Evolutionary conservation across 2,113 vertebrate species (phyloP).

Genomic region (Microcebus murinus): DNA sequence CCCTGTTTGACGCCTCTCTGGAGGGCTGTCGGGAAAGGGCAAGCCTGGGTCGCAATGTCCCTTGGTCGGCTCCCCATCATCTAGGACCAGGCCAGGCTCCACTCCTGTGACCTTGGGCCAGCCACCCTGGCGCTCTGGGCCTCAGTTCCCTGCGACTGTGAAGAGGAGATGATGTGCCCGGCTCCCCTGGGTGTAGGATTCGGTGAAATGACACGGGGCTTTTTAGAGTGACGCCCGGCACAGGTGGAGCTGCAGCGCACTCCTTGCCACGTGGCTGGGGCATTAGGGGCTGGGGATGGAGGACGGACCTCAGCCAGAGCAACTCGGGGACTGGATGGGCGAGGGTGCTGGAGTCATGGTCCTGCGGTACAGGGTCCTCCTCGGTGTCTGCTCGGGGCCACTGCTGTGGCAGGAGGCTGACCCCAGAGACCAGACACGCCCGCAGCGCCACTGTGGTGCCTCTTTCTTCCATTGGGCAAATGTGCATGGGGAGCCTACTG

Average conservation of each 20-base stretch:
- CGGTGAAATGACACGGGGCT: fast-evolving
- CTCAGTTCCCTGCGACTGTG: fast-evolving
- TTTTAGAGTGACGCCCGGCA: fast-evolving
- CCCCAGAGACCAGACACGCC: fast-evolving
- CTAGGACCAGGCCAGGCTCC: neutral
- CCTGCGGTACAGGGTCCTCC: fast-evolving
- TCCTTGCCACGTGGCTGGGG: fast-evolving
- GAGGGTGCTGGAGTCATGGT: fast-evolving
- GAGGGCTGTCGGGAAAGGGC: neutral
- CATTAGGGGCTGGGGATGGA: fast-evolving
- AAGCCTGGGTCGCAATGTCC: fast-evolving
- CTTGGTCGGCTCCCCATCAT: fast-evolving
- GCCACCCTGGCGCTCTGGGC: fast-evolving
- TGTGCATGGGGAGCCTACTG: fast-evolving
- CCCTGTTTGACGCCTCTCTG: neutral
- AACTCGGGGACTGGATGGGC: too few relatives aligned
- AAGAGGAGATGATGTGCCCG: fast-evolving
- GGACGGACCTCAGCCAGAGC: fast-evolving
- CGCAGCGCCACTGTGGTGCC: fast-evolving
- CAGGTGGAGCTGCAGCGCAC: neutral
- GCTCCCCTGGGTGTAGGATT: fast-evolving
- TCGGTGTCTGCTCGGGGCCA: neutral
- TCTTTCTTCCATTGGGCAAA: neutral
- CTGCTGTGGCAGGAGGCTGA: neutral
- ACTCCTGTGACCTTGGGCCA: fast-evolving